A percentile compares a stretch with the other conserved stretches of the same genome.
Evolutionary conservation across 2,888 invertebrate genomes (phyloP).

Genomic region (Orchesellides sinensis): DNA sequence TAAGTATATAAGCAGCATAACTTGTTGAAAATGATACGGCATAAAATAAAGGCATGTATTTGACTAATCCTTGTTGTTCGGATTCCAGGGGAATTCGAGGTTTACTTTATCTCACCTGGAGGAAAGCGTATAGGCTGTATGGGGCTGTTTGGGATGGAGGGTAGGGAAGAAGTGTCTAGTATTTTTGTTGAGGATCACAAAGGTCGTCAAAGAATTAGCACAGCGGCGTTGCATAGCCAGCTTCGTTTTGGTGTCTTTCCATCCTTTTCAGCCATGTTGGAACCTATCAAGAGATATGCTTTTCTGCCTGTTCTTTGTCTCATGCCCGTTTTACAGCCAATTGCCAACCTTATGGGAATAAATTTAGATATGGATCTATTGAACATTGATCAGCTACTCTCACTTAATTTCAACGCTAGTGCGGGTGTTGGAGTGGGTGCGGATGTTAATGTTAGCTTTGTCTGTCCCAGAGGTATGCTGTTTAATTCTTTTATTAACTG

Average conservation of each 20-base stretch:
- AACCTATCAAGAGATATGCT: conserved; percentile 34
- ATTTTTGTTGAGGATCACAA: conserved; percentile 50
- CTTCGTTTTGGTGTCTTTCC: conserved; percentile 42
- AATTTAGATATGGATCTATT: conserved; percentile 38
- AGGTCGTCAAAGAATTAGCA: conserved; percentile 42
- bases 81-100: conserved; percentile 50
- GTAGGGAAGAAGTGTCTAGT: conserved; percentile 43
- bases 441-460: conserved; percentile 43
- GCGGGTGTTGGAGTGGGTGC: conserved; percentile 34
- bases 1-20: background rate
- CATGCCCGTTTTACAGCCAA: conserved; percentile 21
- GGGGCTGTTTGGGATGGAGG: conserved; percentile 45
- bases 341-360: conserved; percentile 36
- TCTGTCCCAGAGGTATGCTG: conserved; percentile 15
- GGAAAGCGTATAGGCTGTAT: conserved; percentile 52
- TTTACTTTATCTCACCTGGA: conserved; percentile 43
- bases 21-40: background rate
- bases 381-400: conserved; percentile 47
- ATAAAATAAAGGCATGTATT: background rate
- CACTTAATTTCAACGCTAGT: conserved; percentile 38
- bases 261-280: conserved; percentile 13
- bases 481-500: no score
- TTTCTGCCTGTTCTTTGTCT: conserved; percentile 50
- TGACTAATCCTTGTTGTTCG: background rate
- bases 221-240: conserved; percentile 15